These are phyloP conservation scores for Centropyge bicolor DNA, from an alignment of 2,797 vertebrate species.

Conservation along the genomic window DNA sequence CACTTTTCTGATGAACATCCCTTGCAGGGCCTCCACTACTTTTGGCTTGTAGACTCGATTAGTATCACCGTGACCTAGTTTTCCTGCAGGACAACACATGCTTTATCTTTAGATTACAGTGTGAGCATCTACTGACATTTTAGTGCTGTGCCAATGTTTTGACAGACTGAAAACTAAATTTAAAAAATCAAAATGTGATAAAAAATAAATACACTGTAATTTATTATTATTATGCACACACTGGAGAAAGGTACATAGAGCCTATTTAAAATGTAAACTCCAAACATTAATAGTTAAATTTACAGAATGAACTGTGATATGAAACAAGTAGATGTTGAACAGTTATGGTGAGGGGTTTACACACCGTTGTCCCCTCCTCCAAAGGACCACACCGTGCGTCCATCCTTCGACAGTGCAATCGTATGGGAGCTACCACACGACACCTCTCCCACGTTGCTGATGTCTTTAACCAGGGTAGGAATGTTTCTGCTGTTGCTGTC, in stretches of 20 bases:
- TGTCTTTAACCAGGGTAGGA: slow-evolving; percentile 89
- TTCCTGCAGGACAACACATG: slow-evolving; percentile 76
- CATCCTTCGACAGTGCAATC: slow-evolving; percentile 88
- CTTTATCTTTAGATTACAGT: background rate
- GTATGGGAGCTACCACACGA: slow-evolving; percentile 90
- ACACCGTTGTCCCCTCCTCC: slow-evolving; percentile 89
- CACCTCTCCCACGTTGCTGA: slow-evolving; percentile 89
- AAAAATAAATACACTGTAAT: no score
- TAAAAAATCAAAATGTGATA: no score
- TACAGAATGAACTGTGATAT: background rate
- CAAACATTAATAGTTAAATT: background rate
- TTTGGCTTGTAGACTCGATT: slow-evolving; percentile 90
- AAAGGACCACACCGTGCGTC: slow-evolving; percentile 89
- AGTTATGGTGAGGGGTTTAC: slow-evolving; percentile 4
- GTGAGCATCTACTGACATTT: background rate
- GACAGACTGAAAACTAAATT: background rate
- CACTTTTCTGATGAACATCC: slow-evolving; percentile 89
- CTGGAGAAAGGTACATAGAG: background rate
- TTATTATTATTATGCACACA: background rate
- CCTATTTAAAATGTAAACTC: background rate
- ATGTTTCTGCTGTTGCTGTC: slow-evolving; percentile 90
- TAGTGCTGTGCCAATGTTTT: background rate
- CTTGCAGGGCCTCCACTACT: slow-evolving; percentile 87
- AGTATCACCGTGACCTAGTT: slow-evolving; percentile 89
- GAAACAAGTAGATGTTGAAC: background rate